phyloP scores from a whole-genome alignment of 2,888 invertebrate genomes.

The Nomada goodeniana region DNA sequence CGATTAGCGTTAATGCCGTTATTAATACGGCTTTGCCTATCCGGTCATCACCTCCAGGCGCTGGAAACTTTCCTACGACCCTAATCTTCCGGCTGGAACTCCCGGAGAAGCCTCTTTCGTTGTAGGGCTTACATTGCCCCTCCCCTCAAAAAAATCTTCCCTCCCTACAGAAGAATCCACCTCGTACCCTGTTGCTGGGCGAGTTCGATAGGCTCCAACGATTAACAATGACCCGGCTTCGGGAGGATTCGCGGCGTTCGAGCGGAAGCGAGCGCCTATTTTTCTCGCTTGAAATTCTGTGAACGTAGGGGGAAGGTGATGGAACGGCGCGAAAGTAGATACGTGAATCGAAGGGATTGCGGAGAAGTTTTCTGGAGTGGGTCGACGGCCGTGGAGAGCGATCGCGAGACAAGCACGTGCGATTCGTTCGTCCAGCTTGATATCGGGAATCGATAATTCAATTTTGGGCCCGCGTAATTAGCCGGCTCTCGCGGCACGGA shows the following conservation, averaged over 20 bases:
- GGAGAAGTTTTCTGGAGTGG: slow-evolving; percentile 16
- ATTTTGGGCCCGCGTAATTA: slow-evolving; percentile 48
- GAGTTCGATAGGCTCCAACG: too few relatives aligned
- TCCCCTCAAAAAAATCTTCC: not conserved
- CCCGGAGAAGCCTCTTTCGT: slow-evolving; percentile 38
- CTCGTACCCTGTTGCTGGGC: slow-evolving; percentile 11
- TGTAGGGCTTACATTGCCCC: slow-evolving; percentile 32
- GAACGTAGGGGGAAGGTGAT: slow-evolving; percentile 9
- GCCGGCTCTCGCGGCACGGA: slow-evolving; percentile 37
- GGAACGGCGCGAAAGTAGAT: slow-evolving; percentile 18
- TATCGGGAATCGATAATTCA: slow-evolving; percentile 57
- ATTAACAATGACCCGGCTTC: not conserved
- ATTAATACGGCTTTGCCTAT: slow-evolving; percentile 69
- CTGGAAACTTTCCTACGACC: slow-evolving; percentile 53
- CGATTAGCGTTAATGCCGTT: slow-evolving; percentile 71
- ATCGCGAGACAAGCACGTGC: slow-evolving; percentile 19
- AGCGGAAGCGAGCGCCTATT: slow-evolving; percentile 8
- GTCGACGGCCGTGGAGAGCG: not conserved
- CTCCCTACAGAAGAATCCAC: slow-evolving; percentile 32
- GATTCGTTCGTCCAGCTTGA: slow-evolving; percentile 40
- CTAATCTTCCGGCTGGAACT: slow-evolving; percentile 60
- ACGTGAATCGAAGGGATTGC: not conserved
- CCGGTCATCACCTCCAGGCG: slow-evolving; percentile 19
- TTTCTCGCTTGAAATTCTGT: slow-evolving; percentile 25
- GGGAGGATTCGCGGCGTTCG: not conserved